Evolutionary conservation across 2,797 vertebrate genomes (phyloP), one percentile per base, ranked within the genome.

Genomic region (Oryzias sinensis): DNA sequence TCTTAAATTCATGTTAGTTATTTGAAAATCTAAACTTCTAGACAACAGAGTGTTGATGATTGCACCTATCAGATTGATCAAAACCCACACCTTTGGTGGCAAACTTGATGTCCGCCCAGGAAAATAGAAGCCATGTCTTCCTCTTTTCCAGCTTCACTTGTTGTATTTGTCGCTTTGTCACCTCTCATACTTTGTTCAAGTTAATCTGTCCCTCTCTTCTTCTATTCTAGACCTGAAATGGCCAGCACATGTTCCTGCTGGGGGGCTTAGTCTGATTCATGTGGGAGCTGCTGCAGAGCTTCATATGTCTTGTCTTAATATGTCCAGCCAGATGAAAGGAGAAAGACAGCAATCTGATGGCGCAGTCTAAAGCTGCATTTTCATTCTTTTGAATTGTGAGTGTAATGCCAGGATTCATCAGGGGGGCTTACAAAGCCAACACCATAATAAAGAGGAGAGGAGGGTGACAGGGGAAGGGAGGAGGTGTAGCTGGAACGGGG

Each of bases 281-380:
- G 65, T 77, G 74, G 68, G 74, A 77, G 77, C 71, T 70, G 63
- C 68, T 65, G 81, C 67, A 72, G 68, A 72, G 79, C 69, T 71
- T 71, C 48, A 17, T 68, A 69, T 82, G 79, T 83, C 77, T 80
- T 67, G 72, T 83, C 79, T 86, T 83, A 84, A 81, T 74, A 76
- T 80, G 74, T 79, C 81, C 72, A 53, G 63, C 75, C 77, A 83
- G 77, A 85, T 86, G 80, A 87, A 88, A 84, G 77, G 68, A 50
- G 67, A 56, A 68, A 53, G 62, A 70, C 59, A 66, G 72, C 60
- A 81, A 87, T 81, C 68, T 70, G 76, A 81, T 85, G 74, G 80
- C 73, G 77, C 61, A 80, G 82, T 66, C 75, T 72, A 71, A 56
- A 71, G 70, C 70, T 68, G 75, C 67, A 69, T 80, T 83, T 86